Evolutionary conservation across 2,888 invertebrate species (phyloP), one percentile per base, ranked within the genome.

Genomic region (Pristionchus arcanus): DNA sequence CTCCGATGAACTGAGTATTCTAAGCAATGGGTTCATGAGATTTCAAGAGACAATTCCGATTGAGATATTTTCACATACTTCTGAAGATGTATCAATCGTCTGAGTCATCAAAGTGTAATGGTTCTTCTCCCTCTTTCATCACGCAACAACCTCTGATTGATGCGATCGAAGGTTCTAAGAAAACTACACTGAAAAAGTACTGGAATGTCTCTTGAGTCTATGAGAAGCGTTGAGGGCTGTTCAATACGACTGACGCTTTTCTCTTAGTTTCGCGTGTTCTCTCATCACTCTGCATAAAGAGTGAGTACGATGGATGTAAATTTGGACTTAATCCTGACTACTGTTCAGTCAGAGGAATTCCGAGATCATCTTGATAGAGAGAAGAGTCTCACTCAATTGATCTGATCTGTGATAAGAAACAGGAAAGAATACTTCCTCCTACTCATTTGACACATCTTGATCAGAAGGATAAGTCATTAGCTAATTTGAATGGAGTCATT

Each of bases 61-160:
- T 21, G 11, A 66, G 5, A 66, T 66, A 21, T n/a, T 7, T 49
- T 49, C 11, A 49, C 5, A 49, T 49, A 9, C 3, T 42, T 42
- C 42, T 13, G 13, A 13, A 49, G 42, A 49, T 49, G 42, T 49
- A 9, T 49, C 5, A 16, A 34, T 34, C 4, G 15, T 1, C 7
- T 81, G 81, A 81, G 53, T 81, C 81, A 81, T 81, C 28, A 15
- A n/a, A 49, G 81, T 81, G 81, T 81, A 81, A 81, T 81, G 28
- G 53, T 42, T 77, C 37, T 53, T 49, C 77, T 15, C 25, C 15
- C 74, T 13, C n/a, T 81, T 81, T 28, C 49, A 9, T 49, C 49
- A 49, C n/a, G 81, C 81, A 53, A 53, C 42, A 81, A n/a, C n/a
- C 53, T 53, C 49, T 81, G 81, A 53, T 34, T 34, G 81, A 81